A percentile compares a stretch with the other conserved stretches of the same genome.
These are phyloP conservation scores for Solenodon paradoxus DNA, from an alignment of 2,113 vertebrate species.

Conservation along the genomic window DNA sequence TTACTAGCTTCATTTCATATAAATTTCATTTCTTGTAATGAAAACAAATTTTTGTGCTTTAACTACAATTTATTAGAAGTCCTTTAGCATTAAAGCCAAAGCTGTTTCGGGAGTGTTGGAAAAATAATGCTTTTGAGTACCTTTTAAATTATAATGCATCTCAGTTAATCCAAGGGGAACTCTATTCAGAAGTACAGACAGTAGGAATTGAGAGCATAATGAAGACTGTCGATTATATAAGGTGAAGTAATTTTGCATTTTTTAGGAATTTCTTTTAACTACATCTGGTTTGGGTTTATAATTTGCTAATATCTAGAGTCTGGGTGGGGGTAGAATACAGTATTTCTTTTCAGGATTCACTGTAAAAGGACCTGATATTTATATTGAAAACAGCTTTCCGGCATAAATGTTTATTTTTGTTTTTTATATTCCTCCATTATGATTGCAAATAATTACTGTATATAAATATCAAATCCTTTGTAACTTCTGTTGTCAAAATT, in stretches of 20 bases:
- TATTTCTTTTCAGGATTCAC: neutral
- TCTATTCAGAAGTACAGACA: constrained; percentile 68
- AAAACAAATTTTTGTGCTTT: constrained; percentile 73
- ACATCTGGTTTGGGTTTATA: neutral
- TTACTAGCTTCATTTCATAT: constrained; percentile 62
- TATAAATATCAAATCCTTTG: neutral
- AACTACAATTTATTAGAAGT: constrained; percentile 72
- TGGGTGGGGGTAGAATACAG: constrained; percentile 34
- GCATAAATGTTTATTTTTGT: neutral
- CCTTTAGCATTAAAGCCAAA: constrained; percentile 66
- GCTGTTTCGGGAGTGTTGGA: constrained; percentile 16
- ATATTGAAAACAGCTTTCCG: neutral
- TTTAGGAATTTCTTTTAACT: constrained; percentile 70
- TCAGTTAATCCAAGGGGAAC: constrained; percentile 70
- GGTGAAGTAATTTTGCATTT: constrained; percentile 53
- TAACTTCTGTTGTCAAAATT: neutral
- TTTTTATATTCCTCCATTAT: neutral
- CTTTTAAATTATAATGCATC: constrained; percentile 53
- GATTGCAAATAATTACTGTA: neutral
- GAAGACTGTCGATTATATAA: constrained; percentile 61
- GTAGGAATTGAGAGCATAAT: constrained; percentile 43
- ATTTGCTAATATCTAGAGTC: constrained; percentile 72
- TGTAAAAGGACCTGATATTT: neutral
- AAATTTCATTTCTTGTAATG: constrained; percentile 68
- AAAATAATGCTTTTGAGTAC: constrained; percentile 46